Evolutionary conservation across 2,113 vertebrate species (phyloP).

Genomic region (Lontra canadensis): DNA sequence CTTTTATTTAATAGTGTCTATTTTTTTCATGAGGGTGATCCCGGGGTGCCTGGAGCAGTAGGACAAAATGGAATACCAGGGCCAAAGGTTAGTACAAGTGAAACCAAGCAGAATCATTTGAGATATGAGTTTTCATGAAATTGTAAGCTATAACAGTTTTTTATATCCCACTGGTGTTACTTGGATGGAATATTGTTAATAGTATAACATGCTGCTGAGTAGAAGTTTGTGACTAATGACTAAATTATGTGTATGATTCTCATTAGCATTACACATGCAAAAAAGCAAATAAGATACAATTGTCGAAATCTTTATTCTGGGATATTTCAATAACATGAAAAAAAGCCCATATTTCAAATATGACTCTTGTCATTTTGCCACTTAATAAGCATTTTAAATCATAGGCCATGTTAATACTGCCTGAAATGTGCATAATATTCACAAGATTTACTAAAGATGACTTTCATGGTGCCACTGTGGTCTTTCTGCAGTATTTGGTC

Average conservation of each 20-base stretch:
- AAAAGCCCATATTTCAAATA: conserved; percentile 1
- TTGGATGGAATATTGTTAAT: not conserved
- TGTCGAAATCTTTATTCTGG: not conserved
- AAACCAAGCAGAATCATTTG: conserved; percentile 6
- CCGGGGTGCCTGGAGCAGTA: conserved; percentile 86
- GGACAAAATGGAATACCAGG: conserved; percentile 92
- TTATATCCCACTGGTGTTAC: not conserved
- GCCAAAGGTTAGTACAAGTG: conserved; percentile 88
- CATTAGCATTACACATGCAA: conserved; percentile 10
- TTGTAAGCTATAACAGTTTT: not conserved
- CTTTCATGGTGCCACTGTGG: no score
- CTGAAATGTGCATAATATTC: not conserved
- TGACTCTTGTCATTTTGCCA: not conserved
- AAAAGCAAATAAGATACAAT: not conserved
- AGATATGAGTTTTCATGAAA: not conserved
- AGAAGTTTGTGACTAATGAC: conserved; percentile 19
- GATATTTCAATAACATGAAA: not conserved
- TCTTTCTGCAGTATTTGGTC: not conserved
- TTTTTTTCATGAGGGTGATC: conserved; percentile 89
- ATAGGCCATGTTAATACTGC: not conserved
- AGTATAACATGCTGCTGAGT: not conserved
- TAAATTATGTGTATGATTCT: conserved; percentile 45
- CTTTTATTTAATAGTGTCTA: conserved; percentile 22
- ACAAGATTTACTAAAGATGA: not conserved
- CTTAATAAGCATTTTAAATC: not conserved